Evolutionary conservation across 2,113 vertebrate species (phyloP).

Genomic region (Cyanoderma ruficeps): DNA sequence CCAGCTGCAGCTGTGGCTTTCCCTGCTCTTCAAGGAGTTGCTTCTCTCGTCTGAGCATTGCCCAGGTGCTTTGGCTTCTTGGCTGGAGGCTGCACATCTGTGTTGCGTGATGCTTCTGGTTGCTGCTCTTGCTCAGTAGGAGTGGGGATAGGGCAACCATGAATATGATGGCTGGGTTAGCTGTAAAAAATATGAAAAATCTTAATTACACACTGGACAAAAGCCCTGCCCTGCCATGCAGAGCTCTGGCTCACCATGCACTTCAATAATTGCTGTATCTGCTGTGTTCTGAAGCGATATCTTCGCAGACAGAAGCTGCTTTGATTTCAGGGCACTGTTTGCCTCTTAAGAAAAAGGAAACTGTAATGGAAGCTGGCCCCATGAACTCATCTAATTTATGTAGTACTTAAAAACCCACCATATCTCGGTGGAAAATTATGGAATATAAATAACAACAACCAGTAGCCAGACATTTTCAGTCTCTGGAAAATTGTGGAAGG

Average conservation of each 20-base stretch:
- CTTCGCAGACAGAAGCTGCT: background rate
- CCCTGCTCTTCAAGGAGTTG: background rate
- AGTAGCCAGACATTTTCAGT: background rate
- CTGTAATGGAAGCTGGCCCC: background rate
- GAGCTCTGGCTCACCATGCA: background rate
- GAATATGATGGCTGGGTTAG: background rate
- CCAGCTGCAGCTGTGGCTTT: background rate
- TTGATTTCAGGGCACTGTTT: background rate
- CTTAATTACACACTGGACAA: background rate
- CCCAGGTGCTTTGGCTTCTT: background rate
- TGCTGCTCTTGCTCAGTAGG: background rate
- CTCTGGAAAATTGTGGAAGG: background rate
- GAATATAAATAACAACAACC: slow-evolving; percentile 11
- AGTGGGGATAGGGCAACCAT: background rate
- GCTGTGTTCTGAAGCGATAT: background rate
- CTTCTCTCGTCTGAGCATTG: background rate
- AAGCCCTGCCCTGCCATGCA: background rate
- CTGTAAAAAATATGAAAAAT: background rate
- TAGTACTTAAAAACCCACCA: background rate
- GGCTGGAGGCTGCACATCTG: background rate
- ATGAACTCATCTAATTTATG: background rate
- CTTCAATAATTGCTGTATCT: rapidly evolving
- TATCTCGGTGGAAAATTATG: background rate
- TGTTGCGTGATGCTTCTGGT: rapidly evolving
- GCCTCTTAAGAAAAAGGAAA: background rate